Evolutionary conservation across 2,113 vertebrate genomes (phyloP).

Genomic region (Aptenodytes patagonicus): DNA sequence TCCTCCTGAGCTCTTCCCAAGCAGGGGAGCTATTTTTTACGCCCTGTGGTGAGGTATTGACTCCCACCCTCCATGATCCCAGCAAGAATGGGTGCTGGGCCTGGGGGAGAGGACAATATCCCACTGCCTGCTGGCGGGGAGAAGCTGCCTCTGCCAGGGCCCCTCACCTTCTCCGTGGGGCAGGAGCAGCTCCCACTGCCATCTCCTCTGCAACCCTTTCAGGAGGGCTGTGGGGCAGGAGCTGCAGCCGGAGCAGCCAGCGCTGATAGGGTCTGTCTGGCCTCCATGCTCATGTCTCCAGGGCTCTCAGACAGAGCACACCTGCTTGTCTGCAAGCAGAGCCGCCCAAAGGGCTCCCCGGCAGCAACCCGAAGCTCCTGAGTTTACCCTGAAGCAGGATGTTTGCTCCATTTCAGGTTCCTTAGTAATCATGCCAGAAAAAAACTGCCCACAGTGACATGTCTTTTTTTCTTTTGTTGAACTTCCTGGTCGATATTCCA

Average conservation of each 20-base stretch:
- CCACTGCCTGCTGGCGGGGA: accelerated
- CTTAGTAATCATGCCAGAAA: background rate
- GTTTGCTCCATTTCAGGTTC: background rate
- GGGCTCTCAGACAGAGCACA: background rate
- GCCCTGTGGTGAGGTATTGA: background rate
- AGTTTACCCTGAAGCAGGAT: background rate
- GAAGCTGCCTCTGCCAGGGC: background rate
- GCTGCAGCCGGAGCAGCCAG: background rate
- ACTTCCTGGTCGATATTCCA: background rate
- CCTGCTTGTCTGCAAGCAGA: background rate
- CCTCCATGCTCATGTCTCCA: accelerated
- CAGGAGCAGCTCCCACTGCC: background rate
- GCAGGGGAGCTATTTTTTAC: background rate
- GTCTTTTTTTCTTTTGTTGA: background rate
- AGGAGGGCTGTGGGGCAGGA: background rate
- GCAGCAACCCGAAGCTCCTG: background rate
- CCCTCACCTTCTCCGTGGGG: background rate
- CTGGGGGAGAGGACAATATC: background rate
- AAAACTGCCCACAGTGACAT: background rate
- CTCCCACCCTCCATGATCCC: background rate
- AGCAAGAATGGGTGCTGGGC: background rate
- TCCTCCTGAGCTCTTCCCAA: background rate
- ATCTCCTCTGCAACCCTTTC: background rate
- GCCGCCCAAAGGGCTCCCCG: background rate
- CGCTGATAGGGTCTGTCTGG: background rate